Evolutionary conservation across 2,797 vertebrate genomes (phyloP), one percentile per base, ranked within the genome.

Genomic region (Threskiornis aethiopicus): DNA sequence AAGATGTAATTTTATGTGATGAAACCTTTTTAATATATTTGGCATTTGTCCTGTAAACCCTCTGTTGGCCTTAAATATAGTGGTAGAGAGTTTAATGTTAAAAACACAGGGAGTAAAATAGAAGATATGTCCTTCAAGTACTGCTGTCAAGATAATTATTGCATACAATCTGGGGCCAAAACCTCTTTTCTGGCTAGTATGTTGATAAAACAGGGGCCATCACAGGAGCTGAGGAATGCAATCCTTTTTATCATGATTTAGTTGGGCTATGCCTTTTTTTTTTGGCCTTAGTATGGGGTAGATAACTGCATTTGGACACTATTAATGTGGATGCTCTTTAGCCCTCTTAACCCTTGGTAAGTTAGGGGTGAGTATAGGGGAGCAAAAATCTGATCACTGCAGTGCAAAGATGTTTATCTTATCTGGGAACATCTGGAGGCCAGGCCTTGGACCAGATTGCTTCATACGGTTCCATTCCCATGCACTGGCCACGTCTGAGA

Each of bases 1-100:
- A 88, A 86, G 72, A 73, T 67, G 41, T 77, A 94, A 92, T 92
- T 96, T 91, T n/a, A n/a, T 57, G 26, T 46, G 64, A 77, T 87
- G 54, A 93, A 87, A 83, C 44, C 19, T 87, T 80, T 82, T 84
- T 47, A 90, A 79, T 0, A 0, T 62, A 29, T 51, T 82, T 87
- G 61, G 46, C 78, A 78, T 95, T 84, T 95, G 84, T 83, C 67
- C 90, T 85, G 55, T 76, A 82, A 95, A 90, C 13, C 24, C 47
- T 83, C 75, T 44, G n/a, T 44, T 83, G 67, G 28, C 75, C 75
- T 89, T 80, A 80, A 71, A 59, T 64, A 31, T 2, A 12, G 20
- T 64, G 57, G 21, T 24, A 12, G 67, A 69, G 66, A 71, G 59
- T 65, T 95, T 83, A 90, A 87, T 31, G 25, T 46, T 64, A 93